Base-by-base conservation (phyloP, 2,888 invertebrate species). In the Drosophila robusta region DNA sequence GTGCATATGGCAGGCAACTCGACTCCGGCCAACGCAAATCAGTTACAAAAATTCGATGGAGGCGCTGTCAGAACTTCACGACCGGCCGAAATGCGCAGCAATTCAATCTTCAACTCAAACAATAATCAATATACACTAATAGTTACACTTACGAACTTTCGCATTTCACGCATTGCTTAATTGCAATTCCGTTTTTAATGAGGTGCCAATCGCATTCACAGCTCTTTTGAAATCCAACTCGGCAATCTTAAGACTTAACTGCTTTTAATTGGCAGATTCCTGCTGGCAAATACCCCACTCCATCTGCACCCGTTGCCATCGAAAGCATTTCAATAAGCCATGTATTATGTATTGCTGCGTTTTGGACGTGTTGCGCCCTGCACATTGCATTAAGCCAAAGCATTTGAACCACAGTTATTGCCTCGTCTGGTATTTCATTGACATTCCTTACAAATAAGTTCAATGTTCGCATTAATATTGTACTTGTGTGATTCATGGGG, bases 261-360 rank as follows among this genome's bases (percentile, higher is more conserved):
- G 51, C 39, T 29, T 26, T 51, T 51, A 26, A 16, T 12, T 39
- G 39, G 16, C 49, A 14, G 16, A 16, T 22, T n/a, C 32, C 32
- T 16, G 39, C 39, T 39, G 14, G 16, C 16, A 14, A 39, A 16
- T 39, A 38, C 18, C 18, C 18, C 18, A n/a, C n/a, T n/a, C 18
- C 18, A 18, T 18, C 18, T 18, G 18, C 18, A 18, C 18, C 18
- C 18, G 18, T 38, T 38, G 22, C 4, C 22, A 22, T 22, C 22
- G 22, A 22, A 22, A 22, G 3, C 3, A 22, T 22, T 1, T 22
- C 22, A 38, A 3, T n/a, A 0, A 6, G 36, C 36, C 36, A 22
- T 22, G 22, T 22, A 22, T 3, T 22, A 22, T 2, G 3, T 22
- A 22, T 22, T 22, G 22, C 4, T 22, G 22, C 22, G 22, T 22